phyloP scores from a whole-genome alignment of 2,888 invertebrate genomes.

The Vesta saturnalis region DNA sequence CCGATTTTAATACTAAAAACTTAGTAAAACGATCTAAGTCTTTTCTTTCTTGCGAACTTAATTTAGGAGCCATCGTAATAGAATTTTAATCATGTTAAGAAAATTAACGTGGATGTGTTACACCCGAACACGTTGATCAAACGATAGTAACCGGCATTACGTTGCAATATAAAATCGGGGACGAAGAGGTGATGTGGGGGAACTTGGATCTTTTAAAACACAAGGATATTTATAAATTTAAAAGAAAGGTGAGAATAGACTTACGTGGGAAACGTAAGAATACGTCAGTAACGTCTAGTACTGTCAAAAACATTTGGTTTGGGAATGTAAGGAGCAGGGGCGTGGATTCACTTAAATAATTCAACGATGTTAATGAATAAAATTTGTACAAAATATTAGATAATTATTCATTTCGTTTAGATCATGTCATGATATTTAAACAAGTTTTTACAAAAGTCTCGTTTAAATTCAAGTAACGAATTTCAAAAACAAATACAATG shows the following conservation, averaged over 20 bases:
- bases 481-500: not conserved
- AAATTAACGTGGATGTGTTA: not conserved
- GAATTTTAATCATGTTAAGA: not conserved
- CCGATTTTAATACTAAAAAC: constrained; percentile 86
- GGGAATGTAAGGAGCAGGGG: not conserved
- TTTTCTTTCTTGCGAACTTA: constrained; percentile 71
- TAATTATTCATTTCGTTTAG: not conserved
- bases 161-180: not conserved
- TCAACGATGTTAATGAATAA: too few species aligned
- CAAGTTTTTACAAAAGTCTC: too few species aligned
- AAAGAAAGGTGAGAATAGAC: not conserved
- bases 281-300: not conserved
- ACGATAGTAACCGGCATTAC: not conserved
- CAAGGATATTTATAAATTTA: not conserved
- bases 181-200: not conserved
- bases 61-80: constrained; percentile 55
- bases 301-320: not conserved
- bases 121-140: not conserved
- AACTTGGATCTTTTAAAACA: not conserved
- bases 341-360: not conserved
- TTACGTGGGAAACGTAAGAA: not conserved
- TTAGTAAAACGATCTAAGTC: constrained; percentile 92
- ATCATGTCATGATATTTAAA: not conserved
- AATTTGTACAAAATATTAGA: too few species aligned
- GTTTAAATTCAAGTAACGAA: not conserved